These are phyloP conservation scores for Scomber colias DNA, from an alignment of 2,113 vertebrate genomes.

Conservation along the genomic window DNA sequence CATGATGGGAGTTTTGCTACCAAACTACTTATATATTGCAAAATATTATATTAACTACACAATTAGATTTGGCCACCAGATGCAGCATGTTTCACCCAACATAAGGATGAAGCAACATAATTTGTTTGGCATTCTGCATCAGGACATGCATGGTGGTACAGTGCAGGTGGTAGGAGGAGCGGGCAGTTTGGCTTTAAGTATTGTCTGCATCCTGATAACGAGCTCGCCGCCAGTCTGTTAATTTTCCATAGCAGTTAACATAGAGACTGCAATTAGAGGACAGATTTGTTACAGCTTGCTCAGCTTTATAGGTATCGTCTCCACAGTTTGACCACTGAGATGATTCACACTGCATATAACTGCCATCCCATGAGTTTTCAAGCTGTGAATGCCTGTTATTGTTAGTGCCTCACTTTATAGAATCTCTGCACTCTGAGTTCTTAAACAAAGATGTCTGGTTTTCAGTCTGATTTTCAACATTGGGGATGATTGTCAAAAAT, in stretches of 20 bases:
- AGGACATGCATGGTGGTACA: conserved; percentile 5
- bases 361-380: conserved; percentile 25
- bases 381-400: conserved; percentile 31
- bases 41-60: neutral
- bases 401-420: conserved; percentile 13
- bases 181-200: conserved; percentile 18
- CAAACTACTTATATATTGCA: neutral
- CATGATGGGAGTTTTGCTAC: neutral
- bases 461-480: conserved; percentile 7
- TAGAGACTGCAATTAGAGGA: conserved; percentile 28
- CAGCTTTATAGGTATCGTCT: conserved; percentile 9
- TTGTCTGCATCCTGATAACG: neutral
- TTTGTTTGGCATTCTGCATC: conserved; percentile 17
- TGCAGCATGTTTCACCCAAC: neutral
- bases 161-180: conserved; percentile 11
- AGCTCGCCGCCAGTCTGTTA: conserved; percentile 27
- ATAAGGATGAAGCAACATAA: conserved; percentile 9
- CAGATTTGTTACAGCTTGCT: conserved; percentile 27
- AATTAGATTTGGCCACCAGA: conserved; percentile 2
- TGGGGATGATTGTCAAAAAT: neutral
- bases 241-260: conserved; percentile 41
- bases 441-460: conserved; percentile 36
- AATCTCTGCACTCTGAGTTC: conserved; percentile 4
- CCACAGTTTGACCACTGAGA: conserved; percentile 27
- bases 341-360: conserved; percentile 24